Evolutionary conservation across 1,140 invertebrate species (phyloP).

Genomic region (Dolichoris vasculosae): DNA sequence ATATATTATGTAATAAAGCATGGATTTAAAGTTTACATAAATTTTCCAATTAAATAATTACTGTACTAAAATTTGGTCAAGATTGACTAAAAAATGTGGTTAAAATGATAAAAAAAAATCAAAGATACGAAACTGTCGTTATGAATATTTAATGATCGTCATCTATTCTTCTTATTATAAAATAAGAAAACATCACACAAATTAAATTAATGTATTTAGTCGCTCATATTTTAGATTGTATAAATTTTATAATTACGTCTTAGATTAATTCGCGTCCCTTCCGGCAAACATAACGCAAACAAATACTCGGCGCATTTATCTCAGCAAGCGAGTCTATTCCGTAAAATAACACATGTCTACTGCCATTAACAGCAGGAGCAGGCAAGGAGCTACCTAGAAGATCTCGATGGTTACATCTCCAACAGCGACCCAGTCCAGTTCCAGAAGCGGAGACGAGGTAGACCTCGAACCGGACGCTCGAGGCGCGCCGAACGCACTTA

Average conservation of each 20-base stretch:
- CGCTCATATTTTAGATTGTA: too few species aligned
- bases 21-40: neutral
- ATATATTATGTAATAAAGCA: too few species aligned
- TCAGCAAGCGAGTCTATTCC: neutral
- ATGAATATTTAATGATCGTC: constrained; percentile 5
- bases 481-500: constrained; percentile 38
- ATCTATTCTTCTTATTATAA: neutral
- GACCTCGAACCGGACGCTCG: constrained; percentile 22
- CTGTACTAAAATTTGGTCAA: neutral
- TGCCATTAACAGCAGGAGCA: neutral
- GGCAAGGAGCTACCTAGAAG: constrained; percentile 15
- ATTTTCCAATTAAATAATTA: neutral
- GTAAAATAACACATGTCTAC: neutral
- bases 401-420: neutral
- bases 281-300: neutral
- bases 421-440: neutral
- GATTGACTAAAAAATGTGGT: constrained; percentile 14
- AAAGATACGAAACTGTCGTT: constrained; percentile 19
- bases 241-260: too few species aligned
- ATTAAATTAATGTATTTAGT: neutral
- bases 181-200: neutral
- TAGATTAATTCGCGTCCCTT: too few species aligned
- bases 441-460: constrained; percentile 18
- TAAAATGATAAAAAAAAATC: neutral
- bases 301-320: neutral